phyloP scores from a whole-genome alignment of 2,888 invertebrate genomes.

The Rhabditophanes sp. region DNA sequence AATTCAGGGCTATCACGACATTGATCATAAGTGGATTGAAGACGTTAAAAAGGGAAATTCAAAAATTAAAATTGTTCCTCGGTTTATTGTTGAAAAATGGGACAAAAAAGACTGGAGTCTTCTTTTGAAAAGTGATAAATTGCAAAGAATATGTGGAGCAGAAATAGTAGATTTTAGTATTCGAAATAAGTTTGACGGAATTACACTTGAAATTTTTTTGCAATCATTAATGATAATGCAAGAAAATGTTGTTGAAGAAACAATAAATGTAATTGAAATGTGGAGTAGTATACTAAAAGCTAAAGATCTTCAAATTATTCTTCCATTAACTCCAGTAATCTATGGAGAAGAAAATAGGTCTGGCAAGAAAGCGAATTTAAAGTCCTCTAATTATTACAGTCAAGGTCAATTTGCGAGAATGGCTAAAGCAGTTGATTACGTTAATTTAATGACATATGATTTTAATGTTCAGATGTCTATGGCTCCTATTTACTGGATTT shows the following conservation, averaged over 20 bases:
- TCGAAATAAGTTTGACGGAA: slow-evolving; percentile 68
- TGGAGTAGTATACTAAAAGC: slow-evolving; percentile 17
- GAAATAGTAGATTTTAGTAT: slow-evolving; percentile 59
- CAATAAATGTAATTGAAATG: slow-evolving; percentile 13
- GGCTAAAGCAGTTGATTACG: slow-evolving; percentile 19
- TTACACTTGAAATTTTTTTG: slow-evolving; percentile 75
- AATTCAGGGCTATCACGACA: slow-evolving; percentile 48
- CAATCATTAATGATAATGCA: slow-evolving; percentile 54
- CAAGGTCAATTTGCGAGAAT: slow-evolving; percentile 16
- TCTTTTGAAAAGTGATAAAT: slow-evolving; percentile 57
- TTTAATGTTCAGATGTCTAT: slow-evolving; percentile 4
- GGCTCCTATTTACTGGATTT: slow-evolving; percentile 6
- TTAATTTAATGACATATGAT: slow-evolving; percentile 39
- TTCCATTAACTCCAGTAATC: slow-evolving; percentile 22
- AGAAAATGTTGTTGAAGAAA: slow-evolving; percentile 31
- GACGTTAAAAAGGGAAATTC: slow-evolving; percentile 24
- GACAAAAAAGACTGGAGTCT: slow-evolving; percentile 58
- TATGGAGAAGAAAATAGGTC: slow-evolving; percentile 10
- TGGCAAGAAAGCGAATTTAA: slow-evolving; percentile 12
- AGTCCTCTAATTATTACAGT: slow-evolving; percentile 13
- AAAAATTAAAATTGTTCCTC: slow-evolving; percentile 54
- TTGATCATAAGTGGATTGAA: slow-evolving; percentile 45
- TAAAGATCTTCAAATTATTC: slow-evolving; percentile 12
- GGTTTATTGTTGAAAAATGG: slow-evolving; percentile 77
- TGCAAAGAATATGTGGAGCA: slow-evolving; percentile 56